Evolutionary conservation across 1,140 invertebrate species (phyloP).

Genomic region (Drosophila truncata): DNA sequence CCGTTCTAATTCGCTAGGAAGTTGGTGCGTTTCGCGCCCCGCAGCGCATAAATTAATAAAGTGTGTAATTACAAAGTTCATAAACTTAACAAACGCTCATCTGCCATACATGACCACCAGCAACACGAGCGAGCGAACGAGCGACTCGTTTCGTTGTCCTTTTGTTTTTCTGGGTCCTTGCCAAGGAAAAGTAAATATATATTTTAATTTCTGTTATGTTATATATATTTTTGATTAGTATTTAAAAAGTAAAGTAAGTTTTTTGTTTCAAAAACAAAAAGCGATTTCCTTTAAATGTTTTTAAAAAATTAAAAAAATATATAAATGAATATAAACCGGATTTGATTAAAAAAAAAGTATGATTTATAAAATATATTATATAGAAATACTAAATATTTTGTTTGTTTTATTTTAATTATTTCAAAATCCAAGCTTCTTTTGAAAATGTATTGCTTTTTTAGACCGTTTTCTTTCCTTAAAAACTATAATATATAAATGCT

Average conservation of each 20-base stretch:
- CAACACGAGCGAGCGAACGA: conserved; percentile 30
- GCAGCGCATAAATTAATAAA: conserved; percentile 83
- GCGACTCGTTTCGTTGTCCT: conserved; percentile 8
- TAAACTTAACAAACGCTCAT: conserved; percentile 76
- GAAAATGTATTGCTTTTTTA: neutral
- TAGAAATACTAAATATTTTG: neutral
- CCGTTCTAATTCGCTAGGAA: conserved; percentile 36
- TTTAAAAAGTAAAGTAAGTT: neutral
- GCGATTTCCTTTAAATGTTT: neutral
- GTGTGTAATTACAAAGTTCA: conserved; percentile 84
- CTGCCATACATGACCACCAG: conserved; percentile 65
- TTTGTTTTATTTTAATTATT: neutral
- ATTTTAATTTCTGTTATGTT: neutral
- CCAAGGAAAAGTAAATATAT: neutral
- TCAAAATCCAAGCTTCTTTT: neutral
- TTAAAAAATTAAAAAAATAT: neutral
- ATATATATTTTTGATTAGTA: neutral
- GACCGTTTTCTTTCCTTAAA: neutral
- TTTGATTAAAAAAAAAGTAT: neutral
- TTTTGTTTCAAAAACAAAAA: neutral
- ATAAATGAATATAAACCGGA: neutral
- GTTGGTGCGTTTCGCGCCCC: conserved; percentile 55
- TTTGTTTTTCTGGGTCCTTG: conserved; percentile 6
- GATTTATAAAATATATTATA: neutral
- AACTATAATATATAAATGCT: neutral